These are phyloP conservation scores for Anolis carolinensis DNA, from an alignment of 2,113 vertebrate genomes.

Conservation along the genomic window DNA sequence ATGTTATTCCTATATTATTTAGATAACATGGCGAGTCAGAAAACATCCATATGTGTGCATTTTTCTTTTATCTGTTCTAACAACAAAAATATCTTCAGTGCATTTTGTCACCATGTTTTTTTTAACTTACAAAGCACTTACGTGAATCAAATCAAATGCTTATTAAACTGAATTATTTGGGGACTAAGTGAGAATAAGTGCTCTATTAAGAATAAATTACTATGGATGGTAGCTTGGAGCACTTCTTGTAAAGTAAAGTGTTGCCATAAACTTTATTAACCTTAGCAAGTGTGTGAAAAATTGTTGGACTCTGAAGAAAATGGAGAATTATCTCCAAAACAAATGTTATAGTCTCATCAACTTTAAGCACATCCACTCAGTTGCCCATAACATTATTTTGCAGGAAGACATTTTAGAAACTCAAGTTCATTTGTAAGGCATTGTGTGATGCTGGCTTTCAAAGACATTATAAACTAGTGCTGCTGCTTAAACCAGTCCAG, in stretches of 20 bases:
- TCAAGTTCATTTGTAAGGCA: conserved; percentile 10
- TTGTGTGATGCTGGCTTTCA: neutral
- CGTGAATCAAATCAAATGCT: conserved; percentile 16
- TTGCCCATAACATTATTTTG: conserved; percentile 5
- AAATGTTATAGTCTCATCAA: conserved; percentile 18
- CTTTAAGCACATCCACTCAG: neutral
- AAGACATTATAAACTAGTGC: neutral
- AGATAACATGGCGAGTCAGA: neutral
- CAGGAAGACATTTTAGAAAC: neutral
- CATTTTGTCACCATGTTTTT: neutral
- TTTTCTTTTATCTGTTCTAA: neutral
- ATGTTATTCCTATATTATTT: neutral
- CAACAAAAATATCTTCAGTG: neutral
- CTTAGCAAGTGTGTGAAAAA: neutral
- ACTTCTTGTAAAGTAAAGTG: conserved; percentile 10
- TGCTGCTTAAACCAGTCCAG: neutral
- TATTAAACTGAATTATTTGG: conserved; percentile 28
- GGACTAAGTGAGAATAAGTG: conserved; percentile 34
- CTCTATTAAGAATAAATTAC: conserved; percentile 22
- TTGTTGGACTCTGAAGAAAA: conserved; percentile 22
- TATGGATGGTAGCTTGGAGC: neutral
- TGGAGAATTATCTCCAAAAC: conserved; percentile 6
- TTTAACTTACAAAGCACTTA: neutral
- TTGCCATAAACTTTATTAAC: conserved; percentile 21
- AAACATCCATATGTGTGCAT: neutral